Evolutionary conservation across 2,113 vertebrate species (phyloP).

Genomic region (Tenrec ecaudatus): DNA sequence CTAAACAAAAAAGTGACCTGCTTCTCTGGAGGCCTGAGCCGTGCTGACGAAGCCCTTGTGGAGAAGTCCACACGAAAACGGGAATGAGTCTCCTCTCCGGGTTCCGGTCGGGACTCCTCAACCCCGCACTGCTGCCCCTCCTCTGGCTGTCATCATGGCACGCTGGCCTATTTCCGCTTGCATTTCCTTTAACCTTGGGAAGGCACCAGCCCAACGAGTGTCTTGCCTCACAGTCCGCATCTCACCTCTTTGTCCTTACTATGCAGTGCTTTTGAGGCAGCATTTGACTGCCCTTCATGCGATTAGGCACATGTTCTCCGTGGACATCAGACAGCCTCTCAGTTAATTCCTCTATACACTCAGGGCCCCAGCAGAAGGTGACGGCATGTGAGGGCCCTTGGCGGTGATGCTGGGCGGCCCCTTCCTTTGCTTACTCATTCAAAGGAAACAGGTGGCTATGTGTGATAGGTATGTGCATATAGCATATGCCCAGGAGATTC

Average conservation of each 20-base stretch:
- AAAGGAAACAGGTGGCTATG: background rate
- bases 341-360: background rate
- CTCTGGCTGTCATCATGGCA: background rate
- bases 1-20: background rate
- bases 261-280: background rate
- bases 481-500: background rate
- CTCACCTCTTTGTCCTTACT: background rate
- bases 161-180: background rate
- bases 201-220: background rate
- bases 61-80: background rate
- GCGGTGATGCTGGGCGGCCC: background rate
- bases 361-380: background rate
- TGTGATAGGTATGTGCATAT: background rate
- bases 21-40: background rate
- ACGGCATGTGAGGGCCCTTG: background rate
- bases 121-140: background rate
- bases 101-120: background rate
- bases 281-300: background rate
- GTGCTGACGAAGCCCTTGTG: background rate
- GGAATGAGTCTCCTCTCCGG: background rate
- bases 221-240: background rate
- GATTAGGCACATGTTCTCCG: conserved; percentile 12
- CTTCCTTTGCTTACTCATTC: background rate
- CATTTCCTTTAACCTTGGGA: background rate
- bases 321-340: background rate